A percentile compares a stretch with the other conserved stretches of the same genome.
These are phyloP conservation scores for Noctua fimbriata DNA, from an alignment of 2,888 invertebrate species.

Conservation along the genomic window DNA sequence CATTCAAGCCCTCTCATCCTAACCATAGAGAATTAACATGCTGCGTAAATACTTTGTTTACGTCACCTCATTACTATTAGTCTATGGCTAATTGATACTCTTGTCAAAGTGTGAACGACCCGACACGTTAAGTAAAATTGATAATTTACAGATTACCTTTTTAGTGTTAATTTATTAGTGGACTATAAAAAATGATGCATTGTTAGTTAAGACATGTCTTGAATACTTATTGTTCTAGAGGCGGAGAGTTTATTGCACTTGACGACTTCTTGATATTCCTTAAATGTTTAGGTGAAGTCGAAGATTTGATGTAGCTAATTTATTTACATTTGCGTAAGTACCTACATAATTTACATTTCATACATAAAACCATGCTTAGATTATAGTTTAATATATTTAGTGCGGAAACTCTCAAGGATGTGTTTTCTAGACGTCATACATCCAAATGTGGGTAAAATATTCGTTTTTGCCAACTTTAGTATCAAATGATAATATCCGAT, in stretches of 20 bases:
- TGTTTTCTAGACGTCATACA: constrained; percentile 18
- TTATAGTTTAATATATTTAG: neutral
- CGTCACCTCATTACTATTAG: constrained; percentile 55
- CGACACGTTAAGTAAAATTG: constrained; percentile 56
- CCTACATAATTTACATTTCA: neutral
- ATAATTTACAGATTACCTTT: constrained; percentile 75
- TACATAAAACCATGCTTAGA: constrained; percentile 3
- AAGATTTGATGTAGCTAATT: neutral
- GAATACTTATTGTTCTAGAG: constrained; percentile 72
- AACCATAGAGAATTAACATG: constrained; percentile 57
- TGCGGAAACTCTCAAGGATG: neutral
- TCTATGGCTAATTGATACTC: constrained; percentile 58
- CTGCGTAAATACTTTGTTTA: constrained; percentile 41
- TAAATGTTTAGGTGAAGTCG: neutral
- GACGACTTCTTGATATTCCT: constrained; percentile 6
- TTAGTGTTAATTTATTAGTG: constrained; percentile 75
- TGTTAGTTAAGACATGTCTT: constrained; percentile 68
- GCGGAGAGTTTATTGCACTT: constrained; percentile 70
- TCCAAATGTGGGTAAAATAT: constrained; percentile 11
- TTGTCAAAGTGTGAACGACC: constrained; percentile 67
- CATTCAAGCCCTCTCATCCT: constrained; percentile 41
- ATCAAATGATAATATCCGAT: constrained; percentile 1
- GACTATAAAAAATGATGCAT: constrained; percentile 75
- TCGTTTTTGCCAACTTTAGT: neutral
- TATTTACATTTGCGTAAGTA: neutral